Evolutionary conservation across 92 coral and sea anemone species (phyloP).

Genomic region (Palythoa heliodiscus): DNA sequence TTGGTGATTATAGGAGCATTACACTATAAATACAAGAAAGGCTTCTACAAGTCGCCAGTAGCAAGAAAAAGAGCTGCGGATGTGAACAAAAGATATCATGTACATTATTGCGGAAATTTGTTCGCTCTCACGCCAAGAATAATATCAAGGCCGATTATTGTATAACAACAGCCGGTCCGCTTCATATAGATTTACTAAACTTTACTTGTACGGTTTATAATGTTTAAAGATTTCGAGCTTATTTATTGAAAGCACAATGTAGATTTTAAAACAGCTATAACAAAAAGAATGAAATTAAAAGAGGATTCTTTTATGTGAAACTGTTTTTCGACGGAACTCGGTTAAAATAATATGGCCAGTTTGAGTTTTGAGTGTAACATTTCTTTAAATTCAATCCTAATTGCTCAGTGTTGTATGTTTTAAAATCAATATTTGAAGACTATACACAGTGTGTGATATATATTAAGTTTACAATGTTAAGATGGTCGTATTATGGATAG

Average conservation of each 20-base stretch:
- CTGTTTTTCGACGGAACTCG: neutral
- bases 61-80: slow-evolving; percentile 2
- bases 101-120: neutral
- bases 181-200: neutral
- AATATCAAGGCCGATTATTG: neutral
- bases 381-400: neutral
- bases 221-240: neutral
- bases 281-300: neutral
- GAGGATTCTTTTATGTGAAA: neutral
- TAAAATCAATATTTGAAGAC: too few species aligned
- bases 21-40: neutral
- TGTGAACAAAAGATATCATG: neutral
- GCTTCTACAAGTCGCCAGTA: neutral
- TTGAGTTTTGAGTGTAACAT: neutral
- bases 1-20: slow-evolving; percentile 1
- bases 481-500: neutral
- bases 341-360: neutral
- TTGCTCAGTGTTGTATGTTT: neutral
- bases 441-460: neutral
- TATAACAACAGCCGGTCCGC: neutral
- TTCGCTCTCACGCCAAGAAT: neutral
- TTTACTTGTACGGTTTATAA: neutral
- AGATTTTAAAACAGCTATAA: slow-evolving; percentile 8
- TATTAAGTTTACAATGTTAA: neutral
- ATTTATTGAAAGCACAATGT: slow-evolving; percentile 25